Evolutionary conservation across 2,113 vertebrate genomes (phyloP).

Genomic region (Tor tambroides): DNA sequence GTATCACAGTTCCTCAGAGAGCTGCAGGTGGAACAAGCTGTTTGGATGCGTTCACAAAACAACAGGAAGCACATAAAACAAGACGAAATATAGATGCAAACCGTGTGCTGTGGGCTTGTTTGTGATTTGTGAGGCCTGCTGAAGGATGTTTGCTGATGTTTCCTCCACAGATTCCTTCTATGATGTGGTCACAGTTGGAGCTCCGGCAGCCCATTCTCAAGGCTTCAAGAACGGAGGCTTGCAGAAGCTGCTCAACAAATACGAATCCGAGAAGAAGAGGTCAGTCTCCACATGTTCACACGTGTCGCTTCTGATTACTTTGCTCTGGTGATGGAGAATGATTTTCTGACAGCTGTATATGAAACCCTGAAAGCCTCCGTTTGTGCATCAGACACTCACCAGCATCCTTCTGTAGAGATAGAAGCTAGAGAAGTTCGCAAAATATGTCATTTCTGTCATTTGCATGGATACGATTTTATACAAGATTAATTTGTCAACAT

Average conservation of each 20-base stretch:
- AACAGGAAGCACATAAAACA: neutral
- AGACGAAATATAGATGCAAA: neutral
- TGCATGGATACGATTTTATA: neutral
- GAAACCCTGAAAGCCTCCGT: neutral
- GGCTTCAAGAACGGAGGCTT: slow-evolving; percentile 97
- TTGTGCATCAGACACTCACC: neutral
- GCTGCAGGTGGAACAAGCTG: neutral
- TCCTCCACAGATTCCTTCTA: slow-evolving; percentile 86
- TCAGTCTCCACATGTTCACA: slow-evolving; percentile 68
- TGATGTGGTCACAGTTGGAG: slow-evolving; percentile 94
- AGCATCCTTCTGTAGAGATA: neutral
- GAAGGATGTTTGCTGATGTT: slow-evolving; percentile 35
- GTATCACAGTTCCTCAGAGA: neutral
- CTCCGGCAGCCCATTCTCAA: slow-evolving; percentile 94
- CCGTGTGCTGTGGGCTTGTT: neutral
- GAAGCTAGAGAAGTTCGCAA: neutral
- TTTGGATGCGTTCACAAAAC: neutral
- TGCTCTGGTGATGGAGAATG: neutral
- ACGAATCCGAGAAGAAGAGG: slow-evolving; percentile 94
- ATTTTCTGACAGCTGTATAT: neutral
- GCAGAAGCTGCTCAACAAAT: slow-evolving; percentile 87
- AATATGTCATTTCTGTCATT: neutral
- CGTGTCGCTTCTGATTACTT: neutral
- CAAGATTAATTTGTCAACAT: neutral
- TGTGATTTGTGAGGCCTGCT: neutral